Conservation (phyloP, 2,888 invertebrate species). For the Tinea semifulvella region DNA sequence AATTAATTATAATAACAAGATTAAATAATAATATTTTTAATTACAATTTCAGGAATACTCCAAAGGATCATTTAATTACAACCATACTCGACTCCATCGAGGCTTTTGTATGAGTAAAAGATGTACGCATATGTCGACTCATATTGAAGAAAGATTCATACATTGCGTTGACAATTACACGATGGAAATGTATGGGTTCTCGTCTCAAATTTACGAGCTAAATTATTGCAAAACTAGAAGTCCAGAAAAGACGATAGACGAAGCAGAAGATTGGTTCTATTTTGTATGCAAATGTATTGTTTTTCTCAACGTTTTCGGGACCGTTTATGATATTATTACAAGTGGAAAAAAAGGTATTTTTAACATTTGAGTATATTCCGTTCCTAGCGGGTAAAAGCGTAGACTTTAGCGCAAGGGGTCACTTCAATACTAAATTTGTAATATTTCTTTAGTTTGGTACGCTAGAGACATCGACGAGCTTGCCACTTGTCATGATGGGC, state of each 20-base stretch:
- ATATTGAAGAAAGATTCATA: not conserved
- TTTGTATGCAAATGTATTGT: constrained; percentile 9
- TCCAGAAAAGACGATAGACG: not conserved
- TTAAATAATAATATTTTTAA: too few relatives aligned
- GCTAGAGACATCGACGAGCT: too few relatives aligned
- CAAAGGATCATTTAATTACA: constrained; percentile 4
- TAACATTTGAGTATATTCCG: too few relatives aligned
- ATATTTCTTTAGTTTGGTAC: too few relatives aligned
- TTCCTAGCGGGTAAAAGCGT: too few relatives aligned
- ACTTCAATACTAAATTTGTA: too few relatives aligned
- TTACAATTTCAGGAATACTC: constrained; percentile 10
- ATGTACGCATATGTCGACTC: not conserved
- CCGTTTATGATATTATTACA: not conserved
- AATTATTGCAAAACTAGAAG: constrained; percentile 2
- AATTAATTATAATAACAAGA: too few relatives aligned
- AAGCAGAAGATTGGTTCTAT: constrained; percentile 3
- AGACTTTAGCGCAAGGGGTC: too few relatives aligned
- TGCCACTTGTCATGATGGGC: too few relatives aligned
- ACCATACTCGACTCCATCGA: constrained; percentile 7
- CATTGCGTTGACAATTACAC: constrained; percentile 1
- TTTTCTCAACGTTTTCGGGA: constrained; percentile 2
- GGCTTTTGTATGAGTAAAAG: constrained; percentile 6
- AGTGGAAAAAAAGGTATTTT: not conserved
- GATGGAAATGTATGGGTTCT: constrained; percentile 4
- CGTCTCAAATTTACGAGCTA: not conserved